Evolutionary conservation across 2,113 vertebrate genomes (phyloP).

Genomic region (Xerus inauris): DNA sequence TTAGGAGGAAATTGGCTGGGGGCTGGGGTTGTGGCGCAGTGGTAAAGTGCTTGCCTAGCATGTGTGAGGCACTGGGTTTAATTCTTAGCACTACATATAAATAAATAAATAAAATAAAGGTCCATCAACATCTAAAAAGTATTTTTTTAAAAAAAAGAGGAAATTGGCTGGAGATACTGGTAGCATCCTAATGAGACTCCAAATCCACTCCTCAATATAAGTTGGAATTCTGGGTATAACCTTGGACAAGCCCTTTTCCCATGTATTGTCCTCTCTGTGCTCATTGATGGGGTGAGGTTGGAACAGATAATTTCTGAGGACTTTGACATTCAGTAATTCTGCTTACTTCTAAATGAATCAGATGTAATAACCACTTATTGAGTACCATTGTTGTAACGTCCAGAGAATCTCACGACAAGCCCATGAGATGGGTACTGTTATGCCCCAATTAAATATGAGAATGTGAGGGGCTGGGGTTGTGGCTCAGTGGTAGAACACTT

Average conservation of each 20-base stretch:
- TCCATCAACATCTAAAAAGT: no score
- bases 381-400: background rate
- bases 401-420: background rate
- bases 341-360: constrained; percentile 22
- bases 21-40: no score
- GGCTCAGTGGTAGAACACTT: no score
- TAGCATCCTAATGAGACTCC: background rate
- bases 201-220: background rate
- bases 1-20: background rate
- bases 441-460: background rate
- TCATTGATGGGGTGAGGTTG: background rate
- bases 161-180: background rate
- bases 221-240: background rate
- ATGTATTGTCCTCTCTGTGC: background rate
- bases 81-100: no score
- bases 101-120: no score
- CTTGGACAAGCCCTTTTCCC: background rate
- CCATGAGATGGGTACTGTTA: background rate
- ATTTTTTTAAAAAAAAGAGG: no score
- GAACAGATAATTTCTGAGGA: background rate
- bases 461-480: no score
- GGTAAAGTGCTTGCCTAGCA: no score
- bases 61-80: no score
- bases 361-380: background rate
- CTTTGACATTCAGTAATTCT: background rate